These are phyloP conservation scores for Butorides virescens DNA, from an alignment of 2,113 vertebrate species.

Conservation along the genomic window DNA sequence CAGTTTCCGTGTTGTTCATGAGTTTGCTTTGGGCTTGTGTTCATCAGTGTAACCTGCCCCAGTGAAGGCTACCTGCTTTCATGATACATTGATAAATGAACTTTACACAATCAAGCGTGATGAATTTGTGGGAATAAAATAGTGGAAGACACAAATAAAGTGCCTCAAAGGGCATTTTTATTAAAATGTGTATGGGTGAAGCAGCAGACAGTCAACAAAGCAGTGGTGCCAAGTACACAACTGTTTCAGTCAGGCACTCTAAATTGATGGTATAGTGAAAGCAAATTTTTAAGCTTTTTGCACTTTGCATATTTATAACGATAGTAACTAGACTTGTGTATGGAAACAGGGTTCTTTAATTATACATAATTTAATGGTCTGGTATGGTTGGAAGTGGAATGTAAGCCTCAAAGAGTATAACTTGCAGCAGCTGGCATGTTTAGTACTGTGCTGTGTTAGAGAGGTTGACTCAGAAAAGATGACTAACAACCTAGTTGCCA, in stretches of 20 bases:
- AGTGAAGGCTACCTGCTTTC: background rate
- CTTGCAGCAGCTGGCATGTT: background rate
- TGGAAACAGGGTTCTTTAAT: background rate
- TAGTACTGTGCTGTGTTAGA: background rate
- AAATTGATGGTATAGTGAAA: background rate
- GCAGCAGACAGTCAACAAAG: background rate
- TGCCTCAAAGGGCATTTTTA: background rate
- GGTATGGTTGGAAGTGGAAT: background rate
- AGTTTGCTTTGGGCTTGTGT: background rate
- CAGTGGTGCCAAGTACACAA: background rate
- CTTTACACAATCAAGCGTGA: background rate
- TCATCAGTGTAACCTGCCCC: fast-evolving
- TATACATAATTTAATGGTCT: background rate
- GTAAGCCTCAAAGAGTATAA: background rate
- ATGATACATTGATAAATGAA: fast-evolving
- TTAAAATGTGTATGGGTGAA: background rate
- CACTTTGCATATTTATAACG: background rate
- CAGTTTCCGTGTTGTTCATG: background rate
- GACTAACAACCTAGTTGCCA: background rate
- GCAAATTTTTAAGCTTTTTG: background rate
- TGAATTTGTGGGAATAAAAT: background rate
- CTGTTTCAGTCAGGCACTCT: background rate
- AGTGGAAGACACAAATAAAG: background rate
- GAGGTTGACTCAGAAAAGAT: background rate
- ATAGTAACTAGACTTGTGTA: background rate